These are phyloP conservation scores for Bombylius major DNA, from an alignment of 2,888 invertebrate genomes.

Conservation along the genomic window DNA sequence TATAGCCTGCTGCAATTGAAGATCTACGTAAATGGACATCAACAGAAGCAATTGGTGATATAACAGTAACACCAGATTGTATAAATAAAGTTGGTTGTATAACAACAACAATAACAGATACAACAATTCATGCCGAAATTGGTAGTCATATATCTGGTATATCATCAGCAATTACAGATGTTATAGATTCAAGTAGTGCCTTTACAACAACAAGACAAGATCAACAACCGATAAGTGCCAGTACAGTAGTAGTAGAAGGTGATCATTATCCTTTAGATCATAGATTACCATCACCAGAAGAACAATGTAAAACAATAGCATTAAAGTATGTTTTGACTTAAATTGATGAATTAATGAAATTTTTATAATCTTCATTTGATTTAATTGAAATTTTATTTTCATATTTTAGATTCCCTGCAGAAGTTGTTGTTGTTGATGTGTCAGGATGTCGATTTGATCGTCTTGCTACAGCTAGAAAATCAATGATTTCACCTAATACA, in stretches of 20 bases:
- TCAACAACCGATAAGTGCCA: neutral
- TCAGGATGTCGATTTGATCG: constrained; percentile 79
- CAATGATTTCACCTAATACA: constrained; percentile 39
- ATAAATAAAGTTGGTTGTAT: constrained; percentile 45
- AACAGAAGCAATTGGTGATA: constrained; percentile 65
- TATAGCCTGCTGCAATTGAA: constrained; percentile 67
- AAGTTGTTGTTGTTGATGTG: constrained; percentile 79
- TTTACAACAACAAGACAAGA: neutral
- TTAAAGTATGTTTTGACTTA: constrained; percentile 50
- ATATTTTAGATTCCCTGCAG: constrained; percentile 61
- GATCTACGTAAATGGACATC: constrained; percentile 65
- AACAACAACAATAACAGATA: constrained; percentile 35
- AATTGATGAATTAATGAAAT: neutral
- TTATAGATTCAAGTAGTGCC: neutral
- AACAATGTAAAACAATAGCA: constrained; percentile 70
- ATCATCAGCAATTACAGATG: neutral
- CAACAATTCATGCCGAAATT: neutral
- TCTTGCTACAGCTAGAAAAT: constrained; percentile 76
- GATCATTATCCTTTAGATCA: constrained; percentile 59
- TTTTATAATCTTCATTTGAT: neutral
- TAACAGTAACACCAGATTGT: constrained; percentile 67
- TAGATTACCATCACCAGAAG: constrained; percentile 76
- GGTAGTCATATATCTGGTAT: neutral
- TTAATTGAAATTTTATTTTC: neutral
- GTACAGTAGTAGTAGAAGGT: neutral